Conservation (phyloP, 2,113 vertebrate genomes). For the Zootoca vivipara region DNA sequence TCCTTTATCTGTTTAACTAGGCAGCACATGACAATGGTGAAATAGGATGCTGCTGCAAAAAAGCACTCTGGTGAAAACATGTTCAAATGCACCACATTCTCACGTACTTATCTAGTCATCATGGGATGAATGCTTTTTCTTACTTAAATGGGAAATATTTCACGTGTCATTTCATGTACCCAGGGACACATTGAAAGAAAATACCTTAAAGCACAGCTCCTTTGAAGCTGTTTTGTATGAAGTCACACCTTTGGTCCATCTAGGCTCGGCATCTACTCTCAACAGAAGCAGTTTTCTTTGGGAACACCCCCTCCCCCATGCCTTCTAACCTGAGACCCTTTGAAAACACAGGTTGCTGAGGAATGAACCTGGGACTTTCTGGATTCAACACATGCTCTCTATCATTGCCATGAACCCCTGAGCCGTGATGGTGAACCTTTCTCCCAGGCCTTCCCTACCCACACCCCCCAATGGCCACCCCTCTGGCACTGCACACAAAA, state of each 20-base stretch:
- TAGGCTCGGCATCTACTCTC: not conserved
- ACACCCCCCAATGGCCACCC: too few species aligned
- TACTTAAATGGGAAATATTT: not conserved
- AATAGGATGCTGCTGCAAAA: not conserved
- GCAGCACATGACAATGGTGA: not conserved
- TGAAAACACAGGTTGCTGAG: not conserved
- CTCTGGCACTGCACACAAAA: too few species aligned
- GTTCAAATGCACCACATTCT: not conserved
- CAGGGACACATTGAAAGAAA: not conserved
- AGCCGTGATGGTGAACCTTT: too few species aligned
- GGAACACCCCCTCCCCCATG: rapidly evolving
- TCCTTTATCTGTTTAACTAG: not conserved
- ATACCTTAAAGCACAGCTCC: not conserved
- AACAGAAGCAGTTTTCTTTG: not conserved
- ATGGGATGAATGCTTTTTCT: not conserved
- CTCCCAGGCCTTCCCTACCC: too few species aligned
- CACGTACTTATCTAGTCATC: not conserved
- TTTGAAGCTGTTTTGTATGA: not conserved
- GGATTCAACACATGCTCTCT: not conserved
- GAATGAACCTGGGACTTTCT: not conserved
- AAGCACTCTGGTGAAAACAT: not conserved
- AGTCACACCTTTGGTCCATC: not conserved
- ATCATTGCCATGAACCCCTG: not conserved
- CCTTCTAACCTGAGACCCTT: not conserved
- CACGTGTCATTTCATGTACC: not conserved